Evolutionary conservation across 1,140 invertebrate species (phyloP).

Genomic region (Hylyphantes graminicola): DNA sequence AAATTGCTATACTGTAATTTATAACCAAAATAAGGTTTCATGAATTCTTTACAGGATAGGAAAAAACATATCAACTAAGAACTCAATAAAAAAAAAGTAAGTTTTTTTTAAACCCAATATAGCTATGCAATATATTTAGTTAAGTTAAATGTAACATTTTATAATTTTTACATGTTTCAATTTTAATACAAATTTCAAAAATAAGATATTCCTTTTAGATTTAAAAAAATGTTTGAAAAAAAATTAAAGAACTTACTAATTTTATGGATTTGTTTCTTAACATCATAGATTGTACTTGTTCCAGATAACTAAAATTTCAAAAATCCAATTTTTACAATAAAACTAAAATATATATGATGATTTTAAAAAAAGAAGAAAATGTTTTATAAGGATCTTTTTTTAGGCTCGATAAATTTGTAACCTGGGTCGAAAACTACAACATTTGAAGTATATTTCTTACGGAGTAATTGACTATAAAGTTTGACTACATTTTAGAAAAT

Average conservation of each 20-base stretch:
- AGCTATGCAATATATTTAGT: not conserved
- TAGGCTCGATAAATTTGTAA: too few species aligned
- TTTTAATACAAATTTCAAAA: not conserved
- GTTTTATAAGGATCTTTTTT: not conserved
- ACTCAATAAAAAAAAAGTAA: too few species aligned
- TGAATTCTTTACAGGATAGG: too few species aligned
- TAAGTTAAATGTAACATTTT: not conserved
- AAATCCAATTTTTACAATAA: not conserved
- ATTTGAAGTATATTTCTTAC: too few species aligned
- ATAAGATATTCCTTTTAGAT: not conserved
- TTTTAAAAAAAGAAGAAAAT: not conserved
- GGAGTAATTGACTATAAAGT: too few species aligned
- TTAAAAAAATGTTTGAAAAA: not conserved
- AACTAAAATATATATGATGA: not conserved
- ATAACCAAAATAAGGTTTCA: too few species aligned
- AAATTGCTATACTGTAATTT: too few species aligned
- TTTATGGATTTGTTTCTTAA: constrained; percentile 79
- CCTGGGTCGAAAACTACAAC: not conserved
- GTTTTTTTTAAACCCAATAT: not conserved
- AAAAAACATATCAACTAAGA: too few species aligned
- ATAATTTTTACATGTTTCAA: not conserved
- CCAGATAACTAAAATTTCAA: constrained; percentile 38
- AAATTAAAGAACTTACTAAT: constrained; percentile 64
- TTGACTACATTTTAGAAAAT: too few species aligned
- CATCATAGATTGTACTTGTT: constrained; percentile 76